Evolutionary conservation across 2,888 invertebrate genomes (phyloP).

Genomic region (Cepaea hortensis): DNA sequence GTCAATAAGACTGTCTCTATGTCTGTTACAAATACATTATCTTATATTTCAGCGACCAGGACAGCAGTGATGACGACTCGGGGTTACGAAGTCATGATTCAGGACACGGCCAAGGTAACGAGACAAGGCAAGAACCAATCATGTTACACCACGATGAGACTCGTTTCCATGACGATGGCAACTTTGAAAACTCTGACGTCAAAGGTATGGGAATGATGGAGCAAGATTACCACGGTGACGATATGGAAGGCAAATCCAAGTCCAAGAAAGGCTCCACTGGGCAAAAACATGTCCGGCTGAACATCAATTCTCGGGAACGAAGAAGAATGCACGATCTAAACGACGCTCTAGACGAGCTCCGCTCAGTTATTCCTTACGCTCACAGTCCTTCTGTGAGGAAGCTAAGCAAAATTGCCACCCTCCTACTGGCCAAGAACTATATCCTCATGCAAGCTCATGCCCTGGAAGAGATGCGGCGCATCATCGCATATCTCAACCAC

Average conservation of each 20-base stretch:
- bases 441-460: slow-evolving; percentile 76
- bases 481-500: slow-evolving; percentile 74
- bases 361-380: slow-evolving; percentile 76
- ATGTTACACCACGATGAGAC: slow-evolving; percentile 8
- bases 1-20: not conserved
- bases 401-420: slow-evolving; percentile 75
- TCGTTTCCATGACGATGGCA: slow-evolving; percentile 22
- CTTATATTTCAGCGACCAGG: slow-evolving; percentile 27
- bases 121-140: not conserved
- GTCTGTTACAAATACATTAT: not conserved
- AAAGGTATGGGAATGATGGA: slow-evolving; percentile 34
- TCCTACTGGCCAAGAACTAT: slow-evolving; percentile 75
- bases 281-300: slow-evolving; percentile 63
- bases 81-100: slow-evolving; percentile 6
- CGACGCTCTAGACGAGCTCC: slow-evolving; percentile 75
- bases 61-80: slow-evolving; percentile 36
- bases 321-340: slow-evolving; percentile 78
- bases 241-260: slow-evolving; percentile 35
- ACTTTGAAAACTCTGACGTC: not conserved
- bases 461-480: slow-evolving; percentile 74
- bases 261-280: slow-evolving; percentile 31
- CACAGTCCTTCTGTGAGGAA: slow-evolving; percentile 76
- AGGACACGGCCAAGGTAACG: not conserved
- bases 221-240: slow-evolving; percentile 26
- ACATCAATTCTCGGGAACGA: slow-evolving; percentile 77